Conservation (phyloP, 2,888 invertebrate genomes). For the Apotomis capreana region DNA sequence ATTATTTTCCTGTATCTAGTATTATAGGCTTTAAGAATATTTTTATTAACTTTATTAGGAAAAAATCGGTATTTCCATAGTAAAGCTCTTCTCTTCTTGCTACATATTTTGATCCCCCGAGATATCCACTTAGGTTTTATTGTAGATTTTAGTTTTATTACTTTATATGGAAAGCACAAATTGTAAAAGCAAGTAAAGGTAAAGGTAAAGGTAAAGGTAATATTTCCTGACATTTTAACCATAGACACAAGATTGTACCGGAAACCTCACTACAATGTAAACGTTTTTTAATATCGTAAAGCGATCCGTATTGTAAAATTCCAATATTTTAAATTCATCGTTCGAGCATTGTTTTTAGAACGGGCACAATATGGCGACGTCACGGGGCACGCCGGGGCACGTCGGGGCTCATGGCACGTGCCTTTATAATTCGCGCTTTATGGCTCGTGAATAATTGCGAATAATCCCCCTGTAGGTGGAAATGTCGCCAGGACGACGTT, state of each 20-base stretch:
- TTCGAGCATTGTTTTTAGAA: conserved; percentile 64
- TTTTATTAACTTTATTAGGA: no score
- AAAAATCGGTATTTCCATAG: no score
- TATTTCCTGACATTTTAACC: background rate
- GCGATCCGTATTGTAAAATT: conserved; percentile 49
- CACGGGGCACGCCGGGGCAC: conserved; percentile 46
- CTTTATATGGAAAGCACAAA: no score
- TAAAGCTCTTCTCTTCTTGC: no score
- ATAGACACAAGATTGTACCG: conserved; percentile 42
- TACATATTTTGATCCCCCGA: no score
- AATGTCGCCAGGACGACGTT: conserved; percentile 71
- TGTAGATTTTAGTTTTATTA: no score
- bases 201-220: no score
- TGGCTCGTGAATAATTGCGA: conserved; percentile 79
- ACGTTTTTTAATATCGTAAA: conserved; percentile 53
- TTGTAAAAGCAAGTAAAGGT: no score
- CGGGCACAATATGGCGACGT: conserved; percentile 66
- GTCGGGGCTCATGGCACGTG: conserved; percentile 60
- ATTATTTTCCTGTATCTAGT: no score
- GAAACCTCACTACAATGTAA: conserved; percentile 29
- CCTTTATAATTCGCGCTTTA: conserved; percentile 78
- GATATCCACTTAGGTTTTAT: no score
- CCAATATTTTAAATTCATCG: conserved; percentile 56
- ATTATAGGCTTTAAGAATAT: no score
- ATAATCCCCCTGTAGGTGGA: conserved; percentile 61